Percentiles rank a stretch among this genome's conserved stretches.
Evolutionary conservation across 2,888 invertebrate species (phyloP).

Genomic region (Sicus ferrugineus): DNA sequence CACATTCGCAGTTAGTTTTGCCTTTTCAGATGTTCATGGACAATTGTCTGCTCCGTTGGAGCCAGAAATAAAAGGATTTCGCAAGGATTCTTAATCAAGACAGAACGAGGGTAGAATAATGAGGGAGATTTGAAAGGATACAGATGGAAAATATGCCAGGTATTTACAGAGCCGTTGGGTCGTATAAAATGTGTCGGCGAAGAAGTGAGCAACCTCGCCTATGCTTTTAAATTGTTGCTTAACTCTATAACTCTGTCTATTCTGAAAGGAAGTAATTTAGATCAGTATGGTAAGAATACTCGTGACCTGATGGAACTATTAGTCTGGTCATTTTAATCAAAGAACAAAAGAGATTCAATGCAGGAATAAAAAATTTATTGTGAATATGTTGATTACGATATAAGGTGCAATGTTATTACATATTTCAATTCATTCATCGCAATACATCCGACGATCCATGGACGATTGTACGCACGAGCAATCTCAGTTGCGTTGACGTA

Average conservation of each 20-base stretch:
- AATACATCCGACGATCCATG: neutral
- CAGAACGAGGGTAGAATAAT: neutral
- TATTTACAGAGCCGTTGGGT: neutral
- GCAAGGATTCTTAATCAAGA: neutral
- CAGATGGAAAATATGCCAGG: neutral
- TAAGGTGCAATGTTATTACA: too few species aligned
- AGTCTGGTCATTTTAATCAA: too few species aligned
- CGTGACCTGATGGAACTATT: too few species aligned
- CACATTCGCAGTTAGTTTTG: neutral
- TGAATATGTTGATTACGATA: neutral
- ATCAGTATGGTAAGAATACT: too few species aligned
- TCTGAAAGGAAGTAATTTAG: too few species aligned
- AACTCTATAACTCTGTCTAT: neutral
- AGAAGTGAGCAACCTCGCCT: neutral
- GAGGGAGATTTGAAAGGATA: neutral
- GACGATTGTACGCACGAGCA: too few species aligned
- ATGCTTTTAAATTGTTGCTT: neutral
- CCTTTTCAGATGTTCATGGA: neutral
- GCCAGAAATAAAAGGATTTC: neutral
- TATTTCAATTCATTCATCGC: too few species aligned
- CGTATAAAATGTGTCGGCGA: neutral
- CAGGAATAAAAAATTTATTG: too few species aligned
- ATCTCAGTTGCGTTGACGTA: constrained; percentile 40
- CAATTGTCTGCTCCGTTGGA: neutral
- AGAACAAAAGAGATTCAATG: too few species aligned